phyloP scores from a whole-genome alignment of 1,140 invertebrate genomes.

The Physella acuta region DNA sequence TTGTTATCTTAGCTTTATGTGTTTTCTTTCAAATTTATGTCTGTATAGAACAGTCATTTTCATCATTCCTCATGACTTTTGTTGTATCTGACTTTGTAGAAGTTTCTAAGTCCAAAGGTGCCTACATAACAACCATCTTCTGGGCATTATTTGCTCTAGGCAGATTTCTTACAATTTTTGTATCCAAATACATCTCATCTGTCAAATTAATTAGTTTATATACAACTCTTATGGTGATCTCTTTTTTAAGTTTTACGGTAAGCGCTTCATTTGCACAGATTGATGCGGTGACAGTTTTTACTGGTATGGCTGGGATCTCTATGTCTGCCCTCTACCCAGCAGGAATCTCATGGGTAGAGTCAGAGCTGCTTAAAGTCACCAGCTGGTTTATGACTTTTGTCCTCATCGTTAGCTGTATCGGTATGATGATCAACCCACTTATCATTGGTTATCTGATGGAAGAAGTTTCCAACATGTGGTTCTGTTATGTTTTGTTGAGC shows the following conservation, averaged over 20 bases:
- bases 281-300: constrained; percentile 2
- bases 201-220: background rate
- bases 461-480: constrained; percentile 37
- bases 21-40: constrained; percentile 29
- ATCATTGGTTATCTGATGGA: constrained; percentile 38
- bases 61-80: constrained; percentile 34
- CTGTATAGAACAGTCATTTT: constrained; percentile 37
- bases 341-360: constrained; percentile 35
- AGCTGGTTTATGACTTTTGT: constrained; percentile 34
- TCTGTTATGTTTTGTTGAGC: constrained; percentile 31
- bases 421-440: constrained; percentile 29
- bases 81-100: constrained; percentile 20
- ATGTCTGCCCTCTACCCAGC: constrained; percentile 34
- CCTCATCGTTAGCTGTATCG: constrained; percentile 29
- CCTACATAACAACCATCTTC: constrained; percentile 6
- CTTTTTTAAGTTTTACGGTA: background rate
- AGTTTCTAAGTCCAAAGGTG: background rate
- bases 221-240: background rate
- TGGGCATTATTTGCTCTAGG: constrained; percentile 13
- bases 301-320: constrained; percentile 24
- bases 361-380: constrained; percentile 33
- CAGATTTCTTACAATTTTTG: constrained; percentile 13
- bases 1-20: constrained; percentile 17
- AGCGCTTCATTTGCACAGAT: background rate
- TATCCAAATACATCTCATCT: background rate